Percentiles rank a stretch among this genome's conserved stretches.
These are phyloP conservation scores for Sapajus apella DNA, from an alignment of 2,113 vertebrate species.

Conservation along the genomic window DNA sequence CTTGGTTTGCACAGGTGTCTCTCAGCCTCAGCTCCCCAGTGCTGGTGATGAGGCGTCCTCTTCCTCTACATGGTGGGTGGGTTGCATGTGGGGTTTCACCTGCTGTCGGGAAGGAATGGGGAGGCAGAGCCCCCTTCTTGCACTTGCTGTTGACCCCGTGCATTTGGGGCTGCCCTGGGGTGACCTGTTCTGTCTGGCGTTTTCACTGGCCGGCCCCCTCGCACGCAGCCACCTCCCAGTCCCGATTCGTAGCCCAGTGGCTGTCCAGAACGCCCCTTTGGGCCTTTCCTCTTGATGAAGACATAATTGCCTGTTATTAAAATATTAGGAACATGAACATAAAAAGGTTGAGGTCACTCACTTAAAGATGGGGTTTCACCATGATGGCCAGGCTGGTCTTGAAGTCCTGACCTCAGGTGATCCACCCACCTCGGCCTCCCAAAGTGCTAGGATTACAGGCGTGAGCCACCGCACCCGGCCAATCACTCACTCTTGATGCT, in stretches of 20 bases:
- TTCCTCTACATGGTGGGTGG: too few relatives aligned
- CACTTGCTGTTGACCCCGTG: not conserved
- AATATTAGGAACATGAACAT: too few relatives aligned
- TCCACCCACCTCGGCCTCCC: too few relatives aligned
- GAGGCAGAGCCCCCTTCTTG: not conserved
- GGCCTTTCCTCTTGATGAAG: not conserved
- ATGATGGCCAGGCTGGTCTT: too few relatives aligned
- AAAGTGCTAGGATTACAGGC: too few relatives aligned
- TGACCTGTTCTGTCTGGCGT: too few relatives aligned
- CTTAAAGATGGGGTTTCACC: too few relatives aligned
- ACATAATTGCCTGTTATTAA: not conserved
- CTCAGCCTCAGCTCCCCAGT: not conserved
- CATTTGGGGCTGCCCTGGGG: not conserved
- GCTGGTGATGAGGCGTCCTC: not conserved
- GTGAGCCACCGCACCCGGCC: too few relatives aligned
- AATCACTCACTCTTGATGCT: not conserved
- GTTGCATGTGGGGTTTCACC: not conserved
- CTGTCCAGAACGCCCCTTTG: not conserved
- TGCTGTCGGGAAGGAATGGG: not conserved
- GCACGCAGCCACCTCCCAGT: rapidly evolving
- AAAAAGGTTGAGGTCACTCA: rapidly evolving
- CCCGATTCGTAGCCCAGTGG: rapidly evolving
- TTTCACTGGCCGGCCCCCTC: too few relatives aligned
- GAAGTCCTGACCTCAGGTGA: too few relatives aligned
- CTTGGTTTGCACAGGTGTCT: not conserved